phyloP scores from a whole-genome alignment of 2,797 vertebrate species.

The Rallus crepitans region DNA sequence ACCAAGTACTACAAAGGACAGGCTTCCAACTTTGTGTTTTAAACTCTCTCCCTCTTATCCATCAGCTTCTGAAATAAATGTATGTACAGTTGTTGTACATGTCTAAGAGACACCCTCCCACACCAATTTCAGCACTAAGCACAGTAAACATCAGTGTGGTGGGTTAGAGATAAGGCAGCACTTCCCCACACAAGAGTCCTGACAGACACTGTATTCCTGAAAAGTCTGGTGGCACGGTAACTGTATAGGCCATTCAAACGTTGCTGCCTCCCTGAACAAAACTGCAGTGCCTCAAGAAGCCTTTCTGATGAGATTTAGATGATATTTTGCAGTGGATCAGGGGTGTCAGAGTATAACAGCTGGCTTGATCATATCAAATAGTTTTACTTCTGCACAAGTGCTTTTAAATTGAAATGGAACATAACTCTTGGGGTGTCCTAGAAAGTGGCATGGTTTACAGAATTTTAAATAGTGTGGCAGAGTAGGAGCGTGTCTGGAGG shows the following conservation, averaged over 20 bases:
- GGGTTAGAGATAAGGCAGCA: neutral
- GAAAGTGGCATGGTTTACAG: neutral
- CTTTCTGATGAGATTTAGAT: neutral
- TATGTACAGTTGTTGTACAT: accelerated
- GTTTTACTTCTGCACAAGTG: neutral
- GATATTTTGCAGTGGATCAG: neutral
- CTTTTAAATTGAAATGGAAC: neutral
- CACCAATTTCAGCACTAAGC: neutral
- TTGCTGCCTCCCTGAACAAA: neutral
- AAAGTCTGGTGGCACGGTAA: neutral
- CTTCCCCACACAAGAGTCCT: neutral
- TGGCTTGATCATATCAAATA: neutral
- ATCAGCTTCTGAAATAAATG: neutral
- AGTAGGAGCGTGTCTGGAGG: neutral
- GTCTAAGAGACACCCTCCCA: neutral
- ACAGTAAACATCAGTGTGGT: neutral
- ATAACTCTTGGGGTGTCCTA: neutral
- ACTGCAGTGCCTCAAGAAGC: neutral
- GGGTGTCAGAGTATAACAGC: neutral
- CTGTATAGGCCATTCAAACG: neutral
- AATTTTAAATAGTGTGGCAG: neutral
- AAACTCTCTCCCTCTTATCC: neutral
- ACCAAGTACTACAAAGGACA: neutral
- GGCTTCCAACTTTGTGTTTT: neutral
- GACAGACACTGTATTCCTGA: neutral